A percentile compares a stretch with the other conserved stretches of the same genome.
Conservation (phyloP, 23 tunicate species). For the Ascidia mentula region DNA sequence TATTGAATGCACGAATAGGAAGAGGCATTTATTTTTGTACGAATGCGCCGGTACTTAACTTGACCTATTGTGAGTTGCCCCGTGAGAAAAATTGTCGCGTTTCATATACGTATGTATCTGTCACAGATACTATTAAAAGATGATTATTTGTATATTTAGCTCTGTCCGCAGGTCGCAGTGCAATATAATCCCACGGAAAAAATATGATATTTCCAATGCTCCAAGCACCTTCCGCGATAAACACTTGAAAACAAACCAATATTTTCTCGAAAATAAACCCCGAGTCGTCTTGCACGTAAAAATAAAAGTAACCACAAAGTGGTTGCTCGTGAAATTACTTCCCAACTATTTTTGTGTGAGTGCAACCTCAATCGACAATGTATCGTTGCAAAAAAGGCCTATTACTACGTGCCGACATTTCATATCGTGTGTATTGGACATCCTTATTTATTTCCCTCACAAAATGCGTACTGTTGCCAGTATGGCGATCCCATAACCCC, state of each 20-base stretch:
- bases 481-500: no score
- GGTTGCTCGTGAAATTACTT: no score
- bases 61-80: not conserved
- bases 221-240: not conserved
- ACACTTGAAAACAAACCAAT: not conserved
- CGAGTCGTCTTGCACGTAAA: no score
- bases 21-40: slow-evolving; percentile 5
- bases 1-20: not conserved
- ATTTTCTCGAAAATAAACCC: not conserved
- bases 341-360: no score
- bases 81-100: not conserved
- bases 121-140: not conserved
- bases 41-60: slow-evolving; percentile 4
- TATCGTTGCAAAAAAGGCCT: not conserved
- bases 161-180: not conserved
- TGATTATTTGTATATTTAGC: not conserved
- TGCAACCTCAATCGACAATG: no score
- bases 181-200: not conserved
- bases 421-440: not conserved
- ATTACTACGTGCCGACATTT: not conserved
- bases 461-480: not conserved
- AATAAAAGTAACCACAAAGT: no score
- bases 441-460: not conserved
- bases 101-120: not conserved
- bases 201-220: not conserved